A percentile compares a stretch with the other conserved stretches of the same genome.
Evolutionary conservation across 2,113 vertebrate genomes (phyloP).

Genomic region (Tachysurus fulvidraco): DNA sequence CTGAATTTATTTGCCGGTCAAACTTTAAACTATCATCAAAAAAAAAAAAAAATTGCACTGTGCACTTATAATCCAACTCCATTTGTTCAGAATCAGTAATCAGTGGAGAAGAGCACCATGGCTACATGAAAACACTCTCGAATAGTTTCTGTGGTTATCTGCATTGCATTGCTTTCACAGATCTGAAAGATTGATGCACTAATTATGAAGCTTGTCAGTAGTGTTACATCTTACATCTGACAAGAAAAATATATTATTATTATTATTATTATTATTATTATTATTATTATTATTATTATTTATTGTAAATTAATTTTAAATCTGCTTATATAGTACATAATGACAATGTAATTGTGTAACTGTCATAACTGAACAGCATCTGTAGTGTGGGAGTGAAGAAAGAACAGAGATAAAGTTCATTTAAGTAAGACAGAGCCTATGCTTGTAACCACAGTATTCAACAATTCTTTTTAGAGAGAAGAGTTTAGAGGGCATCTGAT

Average conservation of each 20-base stretch:
- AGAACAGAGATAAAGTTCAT: neutral
- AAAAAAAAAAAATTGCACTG: no score
- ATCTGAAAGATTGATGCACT: neutral
- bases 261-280: neutral
- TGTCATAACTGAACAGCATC: no score
- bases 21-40: no score
- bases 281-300: neutral
- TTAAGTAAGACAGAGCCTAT: neutral
- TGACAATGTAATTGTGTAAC: neutral
- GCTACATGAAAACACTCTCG: neutral
- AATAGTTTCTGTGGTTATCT: neutral
- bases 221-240: neutral
- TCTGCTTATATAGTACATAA: neutral
- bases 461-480: neutral
- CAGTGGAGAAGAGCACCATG: neutral
- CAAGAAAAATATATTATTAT: neutral
- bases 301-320: neutral
- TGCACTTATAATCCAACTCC: no score
- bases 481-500: neutral
- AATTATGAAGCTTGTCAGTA: neutral
- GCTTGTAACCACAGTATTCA: neutral
- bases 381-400: neutral
- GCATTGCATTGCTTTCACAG: neutral
- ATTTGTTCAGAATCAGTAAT: neutral
- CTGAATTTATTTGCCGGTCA: no score